Percentiles rank a stretch among this genome's conserved stretches.
Conservation (phyloP, 92 coral and sea anemone species). For the Parazoanthus swiftii region DNA sequence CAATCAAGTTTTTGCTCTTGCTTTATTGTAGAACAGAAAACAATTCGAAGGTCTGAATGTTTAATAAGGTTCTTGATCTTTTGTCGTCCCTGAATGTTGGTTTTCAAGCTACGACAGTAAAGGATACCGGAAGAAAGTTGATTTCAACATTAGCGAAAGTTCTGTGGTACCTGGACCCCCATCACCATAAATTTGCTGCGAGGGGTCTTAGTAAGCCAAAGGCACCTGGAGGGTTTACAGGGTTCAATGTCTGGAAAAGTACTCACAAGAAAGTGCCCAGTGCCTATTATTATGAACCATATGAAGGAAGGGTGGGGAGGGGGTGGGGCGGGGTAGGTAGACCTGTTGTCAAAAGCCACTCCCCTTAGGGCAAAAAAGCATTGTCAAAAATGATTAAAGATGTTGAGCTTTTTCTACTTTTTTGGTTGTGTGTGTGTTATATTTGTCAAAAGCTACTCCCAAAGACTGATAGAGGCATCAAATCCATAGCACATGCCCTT, state of each 20-base stretch:
- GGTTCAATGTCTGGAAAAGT: background rate
- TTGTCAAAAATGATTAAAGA: background rate
- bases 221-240: background rate
- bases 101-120: background rate
- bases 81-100: constrained; percentile 22
- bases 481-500: background rate
- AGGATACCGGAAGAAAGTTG: constrained; percentile 16
- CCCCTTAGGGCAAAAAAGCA: background rate
- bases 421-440: background rate
- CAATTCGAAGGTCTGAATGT: constrained; percentile 16
- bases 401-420: background rate
- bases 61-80: constrained; percentile 16
- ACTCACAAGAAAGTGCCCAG: constrained; percentile 15
- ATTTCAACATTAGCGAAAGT: background rate
- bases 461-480: background rate
- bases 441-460: background rate
- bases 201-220: background rate
- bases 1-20: background rate
- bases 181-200: constrained; percentile 3
- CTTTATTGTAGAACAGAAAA: constrained; percentile 10
- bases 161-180: constrained; percentile 17
- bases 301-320: background rate
- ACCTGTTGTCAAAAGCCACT: background rate
- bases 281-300: background rate
- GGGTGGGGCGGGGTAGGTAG: background rate